Evolutionary conservation across 2,113 vertebrate species (phyloP).

Genomic region (Myotis davidii): DNA sequence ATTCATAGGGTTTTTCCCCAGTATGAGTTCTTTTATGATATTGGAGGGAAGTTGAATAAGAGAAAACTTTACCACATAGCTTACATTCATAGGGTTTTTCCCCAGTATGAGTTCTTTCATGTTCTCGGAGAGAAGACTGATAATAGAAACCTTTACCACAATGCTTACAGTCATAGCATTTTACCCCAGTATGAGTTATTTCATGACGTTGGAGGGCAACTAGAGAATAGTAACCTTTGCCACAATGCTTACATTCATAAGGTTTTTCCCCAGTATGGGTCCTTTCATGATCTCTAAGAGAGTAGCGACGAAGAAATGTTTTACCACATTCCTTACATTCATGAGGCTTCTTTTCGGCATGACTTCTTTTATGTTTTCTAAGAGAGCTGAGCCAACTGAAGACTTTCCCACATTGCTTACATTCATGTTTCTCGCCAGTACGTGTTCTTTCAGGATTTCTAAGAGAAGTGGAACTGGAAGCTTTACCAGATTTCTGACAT

Average conservation of each 20-base stretch:
- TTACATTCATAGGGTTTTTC: slow-evolving; percentile 29
- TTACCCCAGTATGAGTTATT: background rate
- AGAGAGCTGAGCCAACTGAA: too few species aligned
- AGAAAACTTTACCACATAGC: background rate
- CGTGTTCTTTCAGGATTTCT: too few species aligned
- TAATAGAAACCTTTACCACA: background rate
- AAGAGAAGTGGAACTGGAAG: too few species aligned
- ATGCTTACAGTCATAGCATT: background rate
- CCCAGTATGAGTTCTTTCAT: background rate
- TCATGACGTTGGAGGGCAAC: background rate
- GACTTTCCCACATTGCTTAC: background rate
- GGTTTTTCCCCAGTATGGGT: too few species aligned
- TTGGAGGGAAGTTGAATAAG: too few species aligned
- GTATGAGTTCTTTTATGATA: slow-evolving; percentile 39
- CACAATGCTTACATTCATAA: too few species aligned
- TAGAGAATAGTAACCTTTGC: too few species aligned
- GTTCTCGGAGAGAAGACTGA: too few species aligned
- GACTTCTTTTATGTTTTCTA: too few species aligned
- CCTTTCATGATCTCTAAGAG: too few species aligned
- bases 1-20: slow-evolving; percentile 28
- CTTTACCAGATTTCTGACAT: background rate
- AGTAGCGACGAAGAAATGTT: too few species aligned
- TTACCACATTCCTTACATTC: background rate
- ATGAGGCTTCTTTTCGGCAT: background rate
- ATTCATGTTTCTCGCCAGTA: background rate